Evolutionary conservation across 2,888 invertebrate genomes (phyloP).

Genomic region (Trimorus sp.): DNA sequence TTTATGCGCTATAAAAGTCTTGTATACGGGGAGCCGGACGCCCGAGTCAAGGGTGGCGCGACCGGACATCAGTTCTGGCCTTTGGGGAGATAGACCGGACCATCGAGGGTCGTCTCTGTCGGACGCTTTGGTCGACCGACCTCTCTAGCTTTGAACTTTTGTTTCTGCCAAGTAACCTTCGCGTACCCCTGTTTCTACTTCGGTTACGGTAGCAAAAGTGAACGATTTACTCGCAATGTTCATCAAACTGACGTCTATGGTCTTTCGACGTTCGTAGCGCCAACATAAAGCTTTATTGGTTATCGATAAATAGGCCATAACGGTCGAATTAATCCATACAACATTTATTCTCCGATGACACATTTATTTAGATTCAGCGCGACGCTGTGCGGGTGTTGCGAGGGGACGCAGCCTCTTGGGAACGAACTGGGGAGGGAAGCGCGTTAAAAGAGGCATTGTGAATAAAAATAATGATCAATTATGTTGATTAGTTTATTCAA

Average conservation of each 20-base stretch:
- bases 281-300: slow-evolving; percentile 61
- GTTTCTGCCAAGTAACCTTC: slow-evolving; percentile 55
- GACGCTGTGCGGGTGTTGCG: slow-evolving; percentile 7
- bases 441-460: slow-evolving; percentile 20
- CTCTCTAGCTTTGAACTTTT: slow-evolving; percentile 53
- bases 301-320: slow-evolving; percentile 59
- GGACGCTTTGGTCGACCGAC: slow-evolving; percentile 44
- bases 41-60: slow-evolving; percentile 77
- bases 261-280: slow-evolving; percentile 46
- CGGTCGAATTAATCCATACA: slow-evolving; percentile 50
- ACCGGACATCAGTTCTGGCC: slow-evolving; percentile 78
- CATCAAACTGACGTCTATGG: slow-evolving; percentile 69
- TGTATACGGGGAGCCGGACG: slow-evolving; percentile 74
- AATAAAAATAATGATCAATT: slow-evolving; percentile 26
- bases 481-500: slow-evolving; percentile 21
- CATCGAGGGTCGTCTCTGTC: slow-evolving; percentile 67
- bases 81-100: slow-evolving; percentile 71
- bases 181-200: slow-evolving; percentile 67
- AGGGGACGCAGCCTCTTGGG: slow-evolving; percentile 26
- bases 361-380: slow-evolving; percentile 40
- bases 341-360: slow-evolving; percentile 51
- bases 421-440: not conserved
- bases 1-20: slow-evolving; percentile 81
- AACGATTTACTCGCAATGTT: slow-evolving; percentile 79
- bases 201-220: slow-evolving; percentile 77